Conservation (phyloP, 2,888 invertebrate genomes). For the Eupithecia insigniata region DNA sequence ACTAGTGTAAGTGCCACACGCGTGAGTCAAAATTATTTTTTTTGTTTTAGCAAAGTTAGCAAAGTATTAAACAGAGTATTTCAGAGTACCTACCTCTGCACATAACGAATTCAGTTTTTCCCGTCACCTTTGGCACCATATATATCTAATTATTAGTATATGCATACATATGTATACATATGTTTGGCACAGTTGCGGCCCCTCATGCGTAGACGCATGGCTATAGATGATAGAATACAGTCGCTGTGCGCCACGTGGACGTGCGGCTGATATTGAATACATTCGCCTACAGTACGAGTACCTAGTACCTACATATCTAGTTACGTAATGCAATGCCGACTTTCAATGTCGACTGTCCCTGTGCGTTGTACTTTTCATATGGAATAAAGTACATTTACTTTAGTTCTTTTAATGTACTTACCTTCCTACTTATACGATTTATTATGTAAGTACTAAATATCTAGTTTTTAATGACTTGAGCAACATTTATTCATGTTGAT, state of each 20-base stretch:
- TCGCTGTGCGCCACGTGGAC: slow-evolving; percentile 70
- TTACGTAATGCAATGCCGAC: slow-evolving; percentile 80
- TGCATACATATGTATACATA: too few relatives aligned
- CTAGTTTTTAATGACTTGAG: too few relatives aligned
- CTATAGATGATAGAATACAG: slow-evolving; percentile 7
- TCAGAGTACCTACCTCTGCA: neutral
- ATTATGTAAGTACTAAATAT: too few relatives aligned
- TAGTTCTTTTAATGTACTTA: too few relatives aligned
- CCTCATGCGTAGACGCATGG: neutral
- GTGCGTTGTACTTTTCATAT: slow-evolving; percentile 38
- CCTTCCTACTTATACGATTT: too few relatives aligned
- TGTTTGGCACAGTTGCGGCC: neutral
- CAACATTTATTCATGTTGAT: too few relatives aligned
- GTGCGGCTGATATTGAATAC: slow-evolving; percentile 77
- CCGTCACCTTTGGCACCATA: neutral
- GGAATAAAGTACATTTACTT: neutral
- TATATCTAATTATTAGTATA: too few relatives aligned
- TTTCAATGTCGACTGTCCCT: slow-evolving; percentile 75
- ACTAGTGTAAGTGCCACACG: too few relatives aligned
- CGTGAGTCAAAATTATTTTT: neutral
- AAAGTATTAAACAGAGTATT: neutral
- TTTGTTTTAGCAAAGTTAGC: neutral
- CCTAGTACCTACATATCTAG: too few relatives aligned
- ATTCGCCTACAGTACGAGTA: slow-evolving; percentile 63
- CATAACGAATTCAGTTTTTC: neutral